A percentile compares a stretch with the other conserved stretches of the same genome.
Conservation (phyloP, 2,113 vertebrate species). For the Grus americana region DNA sequence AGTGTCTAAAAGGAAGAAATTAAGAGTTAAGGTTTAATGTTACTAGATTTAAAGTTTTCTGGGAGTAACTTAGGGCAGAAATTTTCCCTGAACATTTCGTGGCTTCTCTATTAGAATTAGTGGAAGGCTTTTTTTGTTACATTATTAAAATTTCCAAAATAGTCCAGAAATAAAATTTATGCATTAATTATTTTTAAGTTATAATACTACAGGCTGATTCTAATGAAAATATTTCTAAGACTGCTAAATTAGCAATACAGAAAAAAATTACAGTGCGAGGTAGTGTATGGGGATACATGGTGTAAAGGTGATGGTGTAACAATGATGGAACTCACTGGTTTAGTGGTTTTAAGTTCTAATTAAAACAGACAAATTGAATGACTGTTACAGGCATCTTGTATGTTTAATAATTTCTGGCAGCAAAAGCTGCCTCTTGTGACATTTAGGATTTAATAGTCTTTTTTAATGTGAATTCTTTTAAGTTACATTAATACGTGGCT, state of each 20-base stretch:
- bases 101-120: not conserved
- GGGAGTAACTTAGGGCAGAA: not conserved
- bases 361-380: constrained; percentile 44
- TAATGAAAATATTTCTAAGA: not conserved
- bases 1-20: not conserved
- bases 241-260: not conserved
- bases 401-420: constrained; percentile 30
- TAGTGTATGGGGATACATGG: not conserved
- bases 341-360: constrained; percentile 36
- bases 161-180: not conserved
- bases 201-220: not conserved
- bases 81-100: not conserved
- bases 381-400: not conserved
- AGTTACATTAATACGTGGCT: not conserved
- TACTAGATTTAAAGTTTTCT: not conserved
- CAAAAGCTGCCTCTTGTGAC: not conserved
- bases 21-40: not conserved
- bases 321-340: constrained; percentile 17
- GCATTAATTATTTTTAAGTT: not conserved
- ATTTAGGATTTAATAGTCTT: not conserved
- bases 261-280: not conserved
- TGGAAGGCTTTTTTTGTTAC: not conserved
- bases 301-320: constrained; percentile 54
- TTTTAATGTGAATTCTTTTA: not conserved
- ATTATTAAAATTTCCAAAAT: not conserved